Evolutionary conservation across 2,888 invertebrate genomes (phyloP), one percentile per base, ranked within the genome.

Genomic region (Hoplodrina ambigua): DNA sequence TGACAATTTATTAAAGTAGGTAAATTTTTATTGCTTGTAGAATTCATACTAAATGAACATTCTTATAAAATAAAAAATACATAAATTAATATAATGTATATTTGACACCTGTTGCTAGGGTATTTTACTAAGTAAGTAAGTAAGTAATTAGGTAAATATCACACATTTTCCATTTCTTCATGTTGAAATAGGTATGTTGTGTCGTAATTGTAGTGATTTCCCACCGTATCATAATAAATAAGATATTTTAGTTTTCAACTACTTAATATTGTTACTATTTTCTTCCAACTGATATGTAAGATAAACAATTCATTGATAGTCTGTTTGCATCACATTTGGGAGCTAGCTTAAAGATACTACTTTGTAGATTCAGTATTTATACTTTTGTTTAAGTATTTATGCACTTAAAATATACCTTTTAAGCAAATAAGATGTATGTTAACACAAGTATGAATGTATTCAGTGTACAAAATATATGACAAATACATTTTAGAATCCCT

Each of bases 221-320:
- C 88, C 88, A 88, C 88, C 88, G 88, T 81, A 81, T 84, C 69
- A 80, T 82, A 82, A 81, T 82, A 74, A 78, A 76, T 80, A 83
- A 80, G 69, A 64, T 71, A 76, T 61, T 75, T 76, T 74, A 69
- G 73, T 76, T 80, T 72, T 72, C 56, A 61, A 73, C n/a, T 56
- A 58, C 5, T 6, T 46, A 46, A 5, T 8, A 61, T 56, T 56
- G 37, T 53, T 69, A 64, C 69, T 64, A 53, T 67, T 67, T 75
- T 56, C 52, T 64, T 63, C 25, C 2, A 25, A 69, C 17, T 19
- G 11, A 54, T 62, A 54, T 25, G 11, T 69, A 61, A 62, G n/a
- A 69, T 46, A 55, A 66, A 68, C 20, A 60, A 53, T 63, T 64
- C 17, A 66, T 66, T 68, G 25, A 50, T 56, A 50, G n/a, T 61